Base-by-base conservation (phyloP, 2,888 invertebrate species). In the Cataglyphis cursor region DNA sequence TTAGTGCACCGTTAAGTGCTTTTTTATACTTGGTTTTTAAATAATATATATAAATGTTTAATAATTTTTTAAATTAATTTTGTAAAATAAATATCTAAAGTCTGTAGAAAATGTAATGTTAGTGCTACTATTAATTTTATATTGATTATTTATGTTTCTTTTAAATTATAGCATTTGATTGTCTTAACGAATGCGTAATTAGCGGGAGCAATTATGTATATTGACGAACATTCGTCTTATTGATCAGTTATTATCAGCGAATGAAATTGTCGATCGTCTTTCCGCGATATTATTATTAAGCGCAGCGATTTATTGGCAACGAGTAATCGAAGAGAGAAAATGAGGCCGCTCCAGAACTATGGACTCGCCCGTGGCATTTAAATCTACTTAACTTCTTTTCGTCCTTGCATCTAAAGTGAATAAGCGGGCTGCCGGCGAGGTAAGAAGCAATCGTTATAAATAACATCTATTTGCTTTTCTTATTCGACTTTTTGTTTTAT, bases 261-360 rank as follows among this genome's bases (percentile, higher is more conserved):
- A 21, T 35, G 68, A 51, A 24, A 48, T 38, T 35, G 62, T 62
- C 66, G 51, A 82, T 24, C 10, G 31, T 41, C 41, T 68, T 64
- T 44, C 10, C 35, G 57, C 54, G 73, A 76, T 61, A 51, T 81
- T n/a, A 65, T 64, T 86, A 88, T 88, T 85, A 88, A 61, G 62
- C 51, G 6, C 44, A 31, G 64, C 38, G 51, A 82, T 81, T 84
- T 72, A 31, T 65, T 70, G 66, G 64, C 18, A 73, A 62, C 44
- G 57, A 48, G 61, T 54, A 85, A 74, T 73, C 38, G 73, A 44
- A 31, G 44, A 51, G 31, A 70, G 76, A 81, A 72, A 85, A 86
- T 74, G 76, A 24, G 86, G 76, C 59, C 76, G 75, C n/a, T 8
- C 51, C n/a, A 86, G 88, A 73, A 51, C 31, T 10, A 38, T 24